A percentile compares a stretch with the other conserved stretches of the same genome.
phyloP scores from a whole-genome alignment of 2,888 invertebrate genomes.

The Troides helena region DNA sequence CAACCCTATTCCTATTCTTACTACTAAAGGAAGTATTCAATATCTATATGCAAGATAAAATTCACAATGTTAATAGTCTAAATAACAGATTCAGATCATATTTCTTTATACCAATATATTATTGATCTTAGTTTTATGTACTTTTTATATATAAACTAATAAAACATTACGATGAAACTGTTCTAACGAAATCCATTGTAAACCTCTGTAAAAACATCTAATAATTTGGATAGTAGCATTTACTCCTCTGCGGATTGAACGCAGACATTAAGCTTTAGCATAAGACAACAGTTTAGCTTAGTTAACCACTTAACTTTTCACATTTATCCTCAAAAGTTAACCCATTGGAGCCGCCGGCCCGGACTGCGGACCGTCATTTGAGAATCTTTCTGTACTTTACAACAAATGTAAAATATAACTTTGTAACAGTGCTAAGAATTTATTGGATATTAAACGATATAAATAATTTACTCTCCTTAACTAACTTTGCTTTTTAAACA shows the following conservation, averaged over 20 bases:
- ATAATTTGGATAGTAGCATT: conserved; percentile 7
- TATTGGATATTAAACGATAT: background rate
- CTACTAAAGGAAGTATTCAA: too few species aligned
- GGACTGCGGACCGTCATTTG: conserved; percentile 22
- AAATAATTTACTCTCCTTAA: background rate
- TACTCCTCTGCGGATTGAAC: conserved; percentile 11
- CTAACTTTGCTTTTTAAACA: background rate
- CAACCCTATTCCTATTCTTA: too few species aligned
- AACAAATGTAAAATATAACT: conserved; percentile 20
- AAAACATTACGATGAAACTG: too few species aligned
- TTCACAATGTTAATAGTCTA: too few species aligned
- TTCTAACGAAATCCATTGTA: too few species aligned
- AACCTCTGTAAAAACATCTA: too few species aligned
- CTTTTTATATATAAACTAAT: too few species aligned
- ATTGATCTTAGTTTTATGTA: too few species aligned
- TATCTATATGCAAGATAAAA: too few species aligned
- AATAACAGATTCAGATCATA: too few species aligned
- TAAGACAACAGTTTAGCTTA: conserved; percentile 53
- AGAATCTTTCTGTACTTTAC: conserved; percentile 21
- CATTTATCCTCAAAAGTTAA: conserved; percentile 51
- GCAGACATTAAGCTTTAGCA: conserved; percentile 19
- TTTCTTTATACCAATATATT: too few species aligned
- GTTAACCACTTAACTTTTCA: conserved; percentile 59
- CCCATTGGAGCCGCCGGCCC: conserved; percentile 16
- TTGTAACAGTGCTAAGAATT: conserved; percentile 16